phyloP scores from a whole-genome alignment of 2,113 vertebrate genomes.

The Esox niger region DNA sequence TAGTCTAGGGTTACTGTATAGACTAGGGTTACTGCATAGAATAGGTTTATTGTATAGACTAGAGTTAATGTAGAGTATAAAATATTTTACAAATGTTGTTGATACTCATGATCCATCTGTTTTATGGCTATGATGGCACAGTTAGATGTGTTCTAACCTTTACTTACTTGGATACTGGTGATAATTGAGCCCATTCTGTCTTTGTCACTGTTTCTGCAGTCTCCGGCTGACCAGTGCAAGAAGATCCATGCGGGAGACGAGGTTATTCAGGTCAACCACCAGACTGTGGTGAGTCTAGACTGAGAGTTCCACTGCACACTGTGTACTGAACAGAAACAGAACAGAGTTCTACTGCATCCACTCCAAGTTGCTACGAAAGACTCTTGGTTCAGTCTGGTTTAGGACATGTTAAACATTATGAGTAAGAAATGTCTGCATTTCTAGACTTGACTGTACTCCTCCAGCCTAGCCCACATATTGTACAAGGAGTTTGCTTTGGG shows the following conservation, averaged over 20 bases:
- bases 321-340: background rate
- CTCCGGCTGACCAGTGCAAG: conserved; percentile 30
- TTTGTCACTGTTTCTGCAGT: conserved; percentile 9
- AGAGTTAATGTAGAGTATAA: no score
- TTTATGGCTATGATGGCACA: no score
- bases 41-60: no score
- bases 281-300: conserved; percentile 17
- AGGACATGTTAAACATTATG: background rate
- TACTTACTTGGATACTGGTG: no score
- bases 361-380: background rate
- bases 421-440: background rate
- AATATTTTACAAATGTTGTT: no score
- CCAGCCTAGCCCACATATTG: background rate
- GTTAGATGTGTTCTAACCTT: no score
- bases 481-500: background rate
- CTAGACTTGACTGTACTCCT: background rate
- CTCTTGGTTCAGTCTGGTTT: background rate
- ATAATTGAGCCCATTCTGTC: background rate
- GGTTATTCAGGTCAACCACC: conserved; percentile 28
- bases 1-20: no score
- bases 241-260: conserved; percentile 28
- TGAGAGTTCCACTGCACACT: background rate
- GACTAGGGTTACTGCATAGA: no score
- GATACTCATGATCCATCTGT: no score
- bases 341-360: background rate